phyloP scores from a whole-genome alignment of 2,888 invertebrate species.

The Chloroclystis v-ata region DNA sequence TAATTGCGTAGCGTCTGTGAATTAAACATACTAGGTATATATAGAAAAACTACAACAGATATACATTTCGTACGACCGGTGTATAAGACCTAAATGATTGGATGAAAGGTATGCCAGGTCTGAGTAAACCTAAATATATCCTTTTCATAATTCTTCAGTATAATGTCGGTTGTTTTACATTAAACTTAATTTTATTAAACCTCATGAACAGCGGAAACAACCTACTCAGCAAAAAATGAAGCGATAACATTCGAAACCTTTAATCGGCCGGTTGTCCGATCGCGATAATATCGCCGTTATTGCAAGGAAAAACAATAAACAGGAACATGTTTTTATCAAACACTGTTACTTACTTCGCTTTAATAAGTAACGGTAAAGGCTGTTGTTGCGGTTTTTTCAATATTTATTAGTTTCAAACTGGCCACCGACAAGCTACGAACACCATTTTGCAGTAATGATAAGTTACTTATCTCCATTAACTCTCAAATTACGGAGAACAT shows the following conservation, averaged over 20 bases:
- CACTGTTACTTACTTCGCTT: constrained; percentile 28
- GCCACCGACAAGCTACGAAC: no score
- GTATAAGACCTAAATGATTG: no score
- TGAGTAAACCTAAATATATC: no score
- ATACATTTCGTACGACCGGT: no score
- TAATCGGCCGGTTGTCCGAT: constrained; percentile 20
- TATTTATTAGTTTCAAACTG: constrained; percentile 25
- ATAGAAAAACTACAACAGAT: no score
- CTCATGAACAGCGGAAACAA: constrained; percentile 23
- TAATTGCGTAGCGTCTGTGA: background rate
- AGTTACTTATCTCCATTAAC: no score
- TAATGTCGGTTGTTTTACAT: no score
- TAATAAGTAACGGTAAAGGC: constrained; percentile 27
- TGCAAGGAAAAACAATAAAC: constrained; percentile 33
- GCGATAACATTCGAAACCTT: constrained; percentile 25
- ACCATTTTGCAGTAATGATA: constrained; percentile 18
- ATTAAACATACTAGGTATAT: no score
- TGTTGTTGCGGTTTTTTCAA: constrained; percentile 25
- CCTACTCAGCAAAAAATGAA: constrained; percentile 18
- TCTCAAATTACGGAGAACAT: no score
- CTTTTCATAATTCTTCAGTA: no score
- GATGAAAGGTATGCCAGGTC: no score
- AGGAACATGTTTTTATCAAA: constrained; percentile 30
- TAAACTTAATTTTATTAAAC: no score
- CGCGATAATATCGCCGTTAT: constrained; percentile 27